Percentiles rank a stretch among this genome's conserved stretches.
Conservation (phyloP, 1,140 invertebrate genomes). For the Drosophila ironensis region DNA sequence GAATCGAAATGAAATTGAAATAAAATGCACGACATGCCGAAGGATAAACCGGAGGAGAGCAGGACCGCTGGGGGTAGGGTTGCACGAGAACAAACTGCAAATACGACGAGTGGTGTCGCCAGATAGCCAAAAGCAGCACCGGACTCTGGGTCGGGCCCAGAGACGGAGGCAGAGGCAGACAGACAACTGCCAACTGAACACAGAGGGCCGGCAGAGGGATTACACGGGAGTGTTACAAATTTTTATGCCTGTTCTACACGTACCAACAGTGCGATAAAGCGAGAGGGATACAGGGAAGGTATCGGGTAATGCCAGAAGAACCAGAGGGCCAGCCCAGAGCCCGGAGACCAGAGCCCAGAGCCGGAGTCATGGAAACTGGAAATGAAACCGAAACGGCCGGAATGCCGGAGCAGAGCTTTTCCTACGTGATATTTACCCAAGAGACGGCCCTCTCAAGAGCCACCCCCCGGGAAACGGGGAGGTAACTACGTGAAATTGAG, state of each 20-base stretch:
- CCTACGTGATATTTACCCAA: conserved; percentile 64
- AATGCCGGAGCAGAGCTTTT: conserved; percentile 15
- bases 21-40: conserved; percentile 64
- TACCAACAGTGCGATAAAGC: not conserved
- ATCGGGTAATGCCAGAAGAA: not conserved
- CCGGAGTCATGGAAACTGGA: not conserved
- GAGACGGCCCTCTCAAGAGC: conserved; percentile 47
- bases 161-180: conserved; percentile 6
- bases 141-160: conserved; percentile 8
- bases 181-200: conserved; percentile 1
- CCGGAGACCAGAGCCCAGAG: not conserved
- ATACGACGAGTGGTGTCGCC: conserved; percentile 27
- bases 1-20: conserved; percentile 75
- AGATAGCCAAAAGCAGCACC: conserved; percentile 8
- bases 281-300: not conserved
- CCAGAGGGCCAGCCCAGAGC: not conserved
- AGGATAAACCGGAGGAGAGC: conserved; percentile 26
- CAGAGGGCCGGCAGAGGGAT: conserved; percentile 32
- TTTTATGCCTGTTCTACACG: conserved; percentile 44
- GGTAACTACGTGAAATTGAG: conserved; percentile 32
- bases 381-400: conserved; percentile 3
- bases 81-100: conserved; percentile 1
- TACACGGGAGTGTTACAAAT: conserved; percentile 64
- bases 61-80: not conserved
- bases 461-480: not conserved